A percentile compares a stretch with the other conserved stretches of the same genome.
These are phyloP conservation scores for Delia radicum DNA, from an alignment of 1,140 invertebrate species.

Conservation along the genomic window DNA sequence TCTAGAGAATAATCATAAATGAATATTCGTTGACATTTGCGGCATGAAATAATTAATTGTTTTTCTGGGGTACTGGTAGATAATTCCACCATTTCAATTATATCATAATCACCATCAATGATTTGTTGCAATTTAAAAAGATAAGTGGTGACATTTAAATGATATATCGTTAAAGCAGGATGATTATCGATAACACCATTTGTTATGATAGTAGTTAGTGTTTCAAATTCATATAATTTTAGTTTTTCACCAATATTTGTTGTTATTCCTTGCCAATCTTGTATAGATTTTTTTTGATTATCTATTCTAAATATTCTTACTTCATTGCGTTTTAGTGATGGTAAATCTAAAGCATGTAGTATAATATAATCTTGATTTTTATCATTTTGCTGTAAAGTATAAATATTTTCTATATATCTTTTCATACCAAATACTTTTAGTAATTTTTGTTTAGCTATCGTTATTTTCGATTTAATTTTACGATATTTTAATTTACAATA, in stretches of 20 bases:
- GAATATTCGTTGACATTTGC: slow-evolving; percentile 37
- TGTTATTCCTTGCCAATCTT: slow-evolving; percentile 43
- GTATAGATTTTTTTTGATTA: slow-evolving; percentile 29
- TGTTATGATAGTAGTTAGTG: slow-evolving; percentile 29
- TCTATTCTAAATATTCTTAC: slow-evolving; percentile 40
- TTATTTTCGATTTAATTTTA: slow-evolving; percentile 37
- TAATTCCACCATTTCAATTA: slow-evolving; percentile 33
- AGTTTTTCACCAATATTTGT: slow-evolving; percentile 34
- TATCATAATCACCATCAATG: slow-evolving; percentile 43
- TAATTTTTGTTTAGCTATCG: slow-evolving; percentile 32
- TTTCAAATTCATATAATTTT: slow-evolving; percentile 26
- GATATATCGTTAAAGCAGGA: slow-evolving; percentile 36
- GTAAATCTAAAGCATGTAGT: slow-evolving; percentile 31
- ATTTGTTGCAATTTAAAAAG: slow-evolving; percentile 35
- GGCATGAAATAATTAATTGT: slow-evolving; percentile 40
- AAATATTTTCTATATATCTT: slow-evolving; percentile 34
- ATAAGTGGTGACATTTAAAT: background rate
- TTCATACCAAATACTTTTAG: slow-evolving; percentile 37
- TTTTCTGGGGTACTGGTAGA: background rate
- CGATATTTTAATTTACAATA: slow-evolving; percentile 32
- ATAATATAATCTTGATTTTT: slow-evolving; percentile 19
- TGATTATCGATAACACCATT: slow-evolving; percentile 30
- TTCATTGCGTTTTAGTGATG: slow-evolving; percentile 31
- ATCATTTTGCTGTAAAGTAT: background rate
- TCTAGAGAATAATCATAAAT: slow-evolving; percentile 26